Base-by-base conservation (phyloP, 2,113 vertebrate species). In the Dascyllus trimaculatus region DNA sequence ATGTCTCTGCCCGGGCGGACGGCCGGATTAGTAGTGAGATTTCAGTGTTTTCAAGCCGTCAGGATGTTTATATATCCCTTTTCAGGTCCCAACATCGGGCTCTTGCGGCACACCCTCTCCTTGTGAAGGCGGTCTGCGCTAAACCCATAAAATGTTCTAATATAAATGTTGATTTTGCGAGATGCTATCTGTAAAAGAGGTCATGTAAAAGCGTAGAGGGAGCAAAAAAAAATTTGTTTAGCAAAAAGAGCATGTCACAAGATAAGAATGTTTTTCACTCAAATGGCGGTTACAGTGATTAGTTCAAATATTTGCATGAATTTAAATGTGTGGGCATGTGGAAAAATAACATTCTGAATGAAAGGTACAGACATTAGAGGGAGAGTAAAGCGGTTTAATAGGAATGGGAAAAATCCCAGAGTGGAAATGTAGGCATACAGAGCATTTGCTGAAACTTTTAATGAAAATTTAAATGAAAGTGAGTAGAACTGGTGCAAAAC, bases 161-260 rank as follows among this genome's bases (percentile, higher is more conserved):
- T 88, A 87, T 87, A 90, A 90, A 89, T 89, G 82, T 79, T 83
- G 87, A 90, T 91, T 84, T 78, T 67, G 48, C 51, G 25, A 68
- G 87, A 86, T 70, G 24, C 14, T 81, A 81, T 90, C 81, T 67
- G 56, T 52, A 24, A 78, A 64, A 70, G 59, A 38, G 81, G 79
- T 59, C 53, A 52, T 56, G 40, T 64, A 72, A 82, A 84, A 84
- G 75, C 57, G 0, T 19, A 38, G 40, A 70, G 57, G 45, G 57
- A 58, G 48, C 7, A 59, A 69, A 59, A 59, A 69, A 59, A 54
- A 63, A 72, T 4, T 61, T 79, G 76, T 86, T 90, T 79, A 46
- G 58, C 43, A 45, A 77, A 88, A 81, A 59, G 57, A 74, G 73
- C 68, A 46, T 82, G 75, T 64, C 81, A 84, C 21, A 11, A 70